These are phyloP conservation scores for Sternarchorhynchus goeldii DNA, from an alignment of 2,797 vertebrate genomes.

Conservation along the genomic window DNA sequence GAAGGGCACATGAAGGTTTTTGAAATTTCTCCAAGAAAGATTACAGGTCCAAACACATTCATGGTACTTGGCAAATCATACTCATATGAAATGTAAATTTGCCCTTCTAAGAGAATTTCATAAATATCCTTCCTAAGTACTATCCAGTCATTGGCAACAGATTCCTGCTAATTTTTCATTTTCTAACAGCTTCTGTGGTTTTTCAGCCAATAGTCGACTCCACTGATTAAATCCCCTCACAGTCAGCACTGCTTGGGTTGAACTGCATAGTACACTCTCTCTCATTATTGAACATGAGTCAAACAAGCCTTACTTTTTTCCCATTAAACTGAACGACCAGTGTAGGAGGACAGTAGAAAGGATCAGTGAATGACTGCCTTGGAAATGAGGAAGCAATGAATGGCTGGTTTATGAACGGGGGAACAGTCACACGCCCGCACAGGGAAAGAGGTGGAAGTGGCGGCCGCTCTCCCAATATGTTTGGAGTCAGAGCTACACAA, in stretches of 20 bases:
- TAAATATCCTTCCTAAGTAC: constrained; percentile 31
- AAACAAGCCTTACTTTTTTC: constrained; percentile 7
- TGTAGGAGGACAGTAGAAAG: constrained; percentile 32
- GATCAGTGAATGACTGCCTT: constrained; percentile 48
- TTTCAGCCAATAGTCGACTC: neutral
- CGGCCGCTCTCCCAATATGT: constrained; percentile 67
- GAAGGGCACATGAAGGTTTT: constrained; percentile 10
- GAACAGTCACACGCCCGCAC: constrained; percentile 72
- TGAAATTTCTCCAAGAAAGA: constrained; percentile 14
- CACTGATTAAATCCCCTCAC: constrained; percentile 2
- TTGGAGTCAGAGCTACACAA: constrained; percentile 78
- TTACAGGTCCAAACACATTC: constrained; percentile 3
- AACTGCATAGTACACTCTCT: neutral
- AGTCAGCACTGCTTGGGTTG: constrained; percentile 6
- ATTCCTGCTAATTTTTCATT: neutral
- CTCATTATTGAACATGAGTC: neutral
- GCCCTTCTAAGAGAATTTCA: constrained; percentile 39
- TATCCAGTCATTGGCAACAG: constrained; percentile 9
- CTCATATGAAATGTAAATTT: constrained; percentile 42
- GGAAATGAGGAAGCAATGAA: constrained; percentile 54
- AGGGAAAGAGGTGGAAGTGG: constrained; percentile 76
- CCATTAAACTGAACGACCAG: constrained; percentile 25
- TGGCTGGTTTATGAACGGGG: constrained; percentile 68
- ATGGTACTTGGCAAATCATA: neutral
- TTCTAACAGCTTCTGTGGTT: constrained; percentile 24